Conservation (phyloP, 1,140 invertebrate species). For the Magallana ariakensis region DNA sequence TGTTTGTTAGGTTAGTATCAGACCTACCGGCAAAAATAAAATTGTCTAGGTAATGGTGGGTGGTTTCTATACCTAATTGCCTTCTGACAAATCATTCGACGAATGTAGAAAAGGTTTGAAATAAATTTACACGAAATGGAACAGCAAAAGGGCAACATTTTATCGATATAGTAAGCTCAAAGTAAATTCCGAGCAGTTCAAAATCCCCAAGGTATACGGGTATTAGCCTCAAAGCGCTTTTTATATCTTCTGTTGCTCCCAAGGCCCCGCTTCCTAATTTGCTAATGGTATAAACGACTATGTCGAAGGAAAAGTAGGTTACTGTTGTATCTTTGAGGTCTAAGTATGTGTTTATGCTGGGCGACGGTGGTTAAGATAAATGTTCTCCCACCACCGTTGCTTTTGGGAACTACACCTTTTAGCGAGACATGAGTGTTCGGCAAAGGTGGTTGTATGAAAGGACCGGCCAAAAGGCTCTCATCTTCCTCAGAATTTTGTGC, state of each 20-base stretch:
- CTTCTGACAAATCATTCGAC: neutral
- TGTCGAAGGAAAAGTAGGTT: conserved; percentile 40
- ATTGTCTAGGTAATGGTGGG: conserved; percentile 48
- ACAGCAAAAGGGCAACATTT: conserved; percentile 32
- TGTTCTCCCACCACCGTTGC: conserved; percentile 15
- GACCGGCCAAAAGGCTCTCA: conserved; percentile 26
- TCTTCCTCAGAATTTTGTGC: conserved; percentile 7
- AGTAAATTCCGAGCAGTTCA: conserved; percentile 43
- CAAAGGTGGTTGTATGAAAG: conserved; percentile 36
- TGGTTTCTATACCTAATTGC: neutral
- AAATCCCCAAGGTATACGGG: conserved; percentile 22
- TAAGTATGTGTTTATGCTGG: conserved; percentile 33
- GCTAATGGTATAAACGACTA: neutral
- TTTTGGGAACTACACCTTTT: conserved; percentile 46
- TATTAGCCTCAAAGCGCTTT: conserved; percentile 41
- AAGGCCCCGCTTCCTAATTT: conserved; percentile 5
- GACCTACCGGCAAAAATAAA: conserved; percentile 21
- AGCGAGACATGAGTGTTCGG: conserved; percentile 41
- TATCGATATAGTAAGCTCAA: conserved; percentile 45
- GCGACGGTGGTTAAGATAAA: conserved; percentile 40
- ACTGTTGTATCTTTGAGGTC: conserved; percentile 15
- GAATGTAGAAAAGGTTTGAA: neutral
- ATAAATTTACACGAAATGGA: conserved; percentile 31
- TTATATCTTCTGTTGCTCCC: neutral
- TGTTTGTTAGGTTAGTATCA: neutral